Evolutionary conservation across 1,140 invertebrate genomes (phyloP).

Genomic region (Drosophila funebris): DNA sequence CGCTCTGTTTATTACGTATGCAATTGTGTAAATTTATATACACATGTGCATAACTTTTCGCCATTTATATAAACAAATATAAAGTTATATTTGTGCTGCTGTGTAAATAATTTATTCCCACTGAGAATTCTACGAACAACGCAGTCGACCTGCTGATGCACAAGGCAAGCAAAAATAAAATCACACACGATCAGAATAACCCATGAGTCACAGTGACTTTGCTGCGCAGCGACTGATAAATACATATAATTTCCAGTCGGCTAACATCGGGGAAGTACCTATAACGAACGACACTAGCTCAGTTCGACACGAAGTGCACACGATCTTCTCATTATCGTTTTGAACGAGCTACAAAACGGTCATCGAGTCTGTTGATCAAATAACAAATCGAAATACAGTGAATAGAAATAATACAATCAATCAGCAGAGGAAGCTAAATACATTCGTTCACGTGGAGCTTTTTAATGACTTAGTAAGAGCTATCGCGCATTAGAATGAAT

Average conservation of each 20-base stretch:
- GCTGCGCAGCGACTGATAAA: conserved; percentile 22
- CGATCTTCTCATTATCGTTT: conserved; percentile 52
- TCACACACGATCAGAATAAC: conserved; percentile 66
- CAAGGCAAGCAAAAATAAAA: conserved; percentile 38
- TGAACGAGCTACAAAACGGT: conserved; percentile 36
- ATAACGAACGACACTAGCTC: conserved; percentile 31
- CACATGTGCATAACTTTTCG: not conserved
- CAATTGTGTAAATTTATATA: not conserved
- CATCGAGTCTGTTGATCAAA: conserved; percentile 8
- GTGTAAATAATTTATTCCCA: conserved; percentile 19
- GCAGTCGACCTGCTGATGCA: conserved; percentile 9
- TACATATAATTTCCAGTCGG: conserved; percentile 42
- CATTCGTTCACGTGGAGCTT: conserved; percentile 27
- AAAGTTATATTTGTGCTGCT: not conserved
- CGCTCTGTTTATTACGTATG: not conserved
- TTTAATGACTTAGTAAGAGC: not conserved
- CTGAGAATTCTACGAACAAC: conserved; percentile 22
- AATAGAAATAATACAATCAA: not conserved
- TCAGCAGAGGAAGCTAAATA: conserved; percentile 3
- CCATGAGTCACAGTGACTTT: conserved; percentile 71
- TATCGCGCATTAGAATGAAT: conserved; percentile 37
- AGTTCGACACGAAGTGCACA: conserved; percentile 21
- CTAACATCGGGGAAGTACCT: conserved; percentile 71
- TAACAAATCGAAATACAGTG: conserved; percentile 12
- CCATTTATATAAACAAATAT: not conserved